Evolutionary conservation across 2,888 invertebrate genomes (phyloP).

Genomic region (Oxytorus armatus): DNA sequence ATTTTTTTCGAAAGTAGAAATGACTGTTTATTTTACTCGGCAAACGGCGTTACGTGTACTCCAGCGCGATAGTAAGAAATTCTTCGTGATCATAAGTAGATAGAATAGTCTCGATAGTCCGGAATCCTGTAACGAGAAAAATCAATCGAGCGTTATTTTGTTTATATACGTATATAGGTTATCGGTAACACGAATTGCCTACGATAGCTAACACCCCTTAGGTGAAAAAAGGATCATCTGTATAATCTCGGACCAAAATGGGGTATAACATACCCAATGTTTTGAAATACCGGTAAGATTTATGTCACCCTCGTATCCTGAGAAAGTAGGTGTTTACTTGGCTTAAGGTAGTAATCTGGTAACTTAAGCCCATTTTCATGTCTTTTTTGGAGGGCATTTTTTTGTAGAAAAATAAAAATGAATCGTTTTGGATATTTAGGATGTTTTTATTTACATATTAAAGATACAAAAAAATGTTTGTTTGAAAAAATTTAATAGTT

Average conservation of each 20-base stretch:
- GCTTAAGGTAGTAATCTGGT: neutral
- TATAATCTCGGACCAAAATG: too few species aligned
- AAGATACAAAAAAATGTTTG: too few species aligned
- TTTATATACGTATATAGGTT: neutral
- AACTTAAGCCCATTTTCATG: too few species aligned
- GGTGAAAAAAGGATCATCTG: too few species aligned
- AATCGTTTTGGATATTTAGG: too few species aligned
- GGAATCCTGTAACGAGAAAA: conserved; percentile 75
- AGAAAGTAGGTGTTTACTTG: neutral
- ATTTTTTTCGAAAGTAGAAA: conserved; percentile 76
- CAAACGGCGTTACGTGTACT: conserved; percentile 77
- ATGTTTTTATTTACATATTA: too few species aligned
- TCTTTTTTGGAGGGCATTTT: too few species aligned
- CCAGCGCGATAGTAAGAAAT: conserved; percentile 79
- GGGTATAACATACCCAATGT: too few species aligned
- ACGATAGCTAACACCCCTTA: too few species aligned
- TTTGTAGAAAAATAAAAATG: too few species aligned
- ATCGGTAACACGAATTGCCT: neutral
- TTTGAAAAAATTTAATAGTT: too few species aligned
- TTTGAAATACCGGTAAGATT: too few species aligned
- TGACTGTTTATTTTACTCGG: conserved; percentile 74
- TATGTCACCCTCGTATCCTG: neutral
- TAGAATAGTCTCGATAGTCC: conserved; percentile 76
- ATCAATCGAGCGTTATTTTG: conserved; percentile 8
- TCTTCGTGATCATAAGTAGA: conserved; percentile 79